Evolutionary conservation across 2,888 invertebrate species (phyloP), one percentile per base, ranked within the genome.

Genomic region (Dendrolimus pini): DNA sequence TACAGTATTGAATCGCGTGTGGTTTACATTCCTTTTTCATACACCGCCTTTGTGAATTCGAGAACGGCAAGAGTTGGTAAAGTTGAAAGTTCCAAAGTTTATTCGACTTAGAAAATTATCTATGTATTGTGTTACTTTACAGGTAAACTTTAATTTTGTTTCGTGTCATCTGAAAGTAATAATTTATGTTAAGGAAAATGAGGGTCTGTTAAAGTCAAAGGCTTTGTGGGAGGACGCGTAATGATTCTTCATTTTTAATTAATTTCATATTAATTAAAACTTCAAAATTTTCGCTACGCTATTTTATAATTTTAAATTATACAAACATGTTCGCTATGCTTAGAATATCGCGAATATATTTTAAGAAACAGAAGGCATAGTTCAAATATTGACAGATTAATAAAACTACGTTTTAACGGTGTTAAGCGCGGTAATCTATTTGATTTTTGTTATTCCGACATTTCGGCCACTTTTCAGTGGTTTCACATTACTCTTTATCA

Each of bases 31-130:
- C 56, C 56, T 65, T 70, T 71, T 69, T 71, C 70, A 72, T 69
- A 71, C 72, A 67, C 71, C 69, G 71, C 72, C 77, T 80, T 80
- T 78, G 76, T 74, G 75, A 79, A 80, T 79, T 78, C 65, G 70
- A 77, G 73, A 80, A 75, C 72, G 75, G 71, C 67, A 65, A 74
- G 68, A 73, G 66, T 64, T 66, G 60, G 61, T 62, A 68, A 78
- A 79, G 77, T 77, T 75, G 71, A 74, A 76, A 77, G 75, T 78
- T 73, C 57, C 62, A 61, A 75, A 78, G 77, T 80, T 79, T 73
- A 70, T 59, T 74, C 74, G 67, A 70, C 72, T 72, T 77, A 70
- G 68, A 70, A 73, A 76, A 77, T 79, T 77, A 76, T 75, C 76
- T 71, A 59, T 64, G 69, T 74, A 73, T 76, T 71, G 72, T 70